Evolutionary conservation across 2,888 invertebrate species (phyloP).

Genomic region (Thera britannica): DNA sequence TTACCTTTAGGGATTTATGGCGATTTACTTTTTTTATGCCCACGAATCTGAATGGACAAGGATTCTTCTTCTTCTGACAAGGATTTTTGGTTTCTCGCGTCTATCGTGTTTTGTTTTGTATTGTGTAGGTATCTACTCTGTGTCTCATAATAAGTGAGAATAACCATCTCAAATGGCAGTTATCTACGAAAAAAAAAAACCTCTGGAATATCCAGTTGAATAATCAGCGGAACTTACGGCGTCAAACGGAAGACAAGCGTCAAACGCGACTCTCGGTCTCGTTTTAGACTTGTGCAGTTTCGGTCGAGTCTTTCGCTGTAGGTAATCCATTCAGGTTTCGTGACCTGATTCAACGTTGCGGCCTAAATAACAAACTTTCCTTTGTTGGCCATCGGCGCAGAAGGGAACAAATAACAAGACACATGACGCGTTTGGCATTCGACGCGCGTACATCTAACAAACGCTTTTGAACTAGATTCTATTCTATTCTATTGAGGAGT

Average conservation of each 20-base stretch:
- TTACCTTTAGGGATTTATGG: too few species aligned
- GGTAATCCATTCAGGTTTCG: constrained; percentile 52
- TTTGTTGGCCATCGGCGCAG: constrained; percentile 41
- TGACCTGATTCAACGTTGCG: constrained; percentile 51
- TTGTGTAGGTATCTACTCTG: too few species aligned
- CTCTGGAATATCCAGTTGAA: too few species aligned
- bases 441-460: constrained; percentile 22
- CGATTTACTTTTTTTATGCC: too few species aligned
- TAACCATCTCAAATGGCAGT: too few species aligned
- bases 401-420: constrained; percentile 37
- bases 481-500: constrained; percentile 8
- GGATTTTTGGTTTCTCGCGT: background rate
- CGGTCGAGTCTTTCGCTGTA: constrained; percentile 25
- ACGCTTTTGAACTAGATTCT: constrained; percentile 22
- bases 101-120: too few species aligned
- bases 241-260: background rate
- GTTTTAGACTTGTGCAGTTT: constrained; percentile 1
- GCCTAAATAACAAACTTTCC: constrained; percentile 46
- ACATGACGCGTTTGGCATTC: constrained; percentile 37
- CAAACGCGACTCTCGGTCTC: constrained; percentile 2
- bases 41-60: too few species aligned
- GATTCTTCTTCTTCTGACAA: background rate
- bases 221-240: background rate
- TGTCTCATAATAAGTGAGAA: too few species aligned
- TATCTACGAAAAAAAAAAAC: too few species aligned